Base-by-base conservation (phyloP, 2,888 invertebrate species). In the Callyntrura sp. region DNA sequence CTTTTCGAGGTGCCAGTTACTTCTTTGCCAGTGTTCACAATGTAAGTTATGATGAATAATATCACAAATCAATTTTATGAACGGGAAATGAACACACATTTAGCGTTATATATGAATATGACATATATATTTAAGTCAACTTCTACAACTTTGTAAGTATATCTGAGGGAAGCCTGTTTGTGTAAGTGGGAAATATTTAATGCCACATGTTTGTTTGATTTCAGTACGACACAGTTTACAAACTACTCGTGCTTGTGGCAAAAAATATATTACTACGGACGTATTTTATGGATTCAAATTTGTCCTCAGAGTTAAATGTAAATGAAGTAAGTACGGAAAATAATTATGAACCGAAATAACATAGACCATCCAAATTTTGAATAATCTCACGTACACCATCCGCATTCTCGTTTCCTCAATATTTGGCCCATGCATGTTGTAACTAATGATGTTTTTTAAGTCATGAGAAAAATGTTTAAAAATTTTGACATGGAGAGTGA, bases 1-100 rank as follows among this genome's bases (percentile, higher is more conserved):
- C 90, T 0, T 90, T 86, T 43, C 73, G 86, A 6, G 90, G 90
- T 43, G 90, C 90, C 28, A 85, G 90, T 62, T 90, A 90, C 35
- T 90, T 90, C 28, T 90, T 90, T 81, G 81, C 90, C 23, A 90
- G 90, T 90, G 83, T 90, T 82, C 85, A 90, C 35, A 90, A 81
- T 25, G 90, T 90, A 90, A 85, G 45, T 0, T 45, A 68, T 14
- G 23, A 45, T n/a, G n/a, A 45, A 6, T 28, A 11, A 23, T 51
- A 2, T 5, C n/a, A 35, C 51, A 51, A 51, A 51, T 6, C 51
- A 9, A 14, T 6, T 51, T 14, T 51, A 14, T 51, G 51, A 51
- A 35, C 6, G n/a, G n/a, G 35, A 35, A 35, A 35, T 35, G 35
- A 35, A 51, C 11, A 51, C 3, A 14, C n/a, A n/a, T n/a, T n/a